Evolutionary conservation across 1,140 invertebrate genomes (phyloP).

Genomic region (Neodiprion lecontei): DNA sequence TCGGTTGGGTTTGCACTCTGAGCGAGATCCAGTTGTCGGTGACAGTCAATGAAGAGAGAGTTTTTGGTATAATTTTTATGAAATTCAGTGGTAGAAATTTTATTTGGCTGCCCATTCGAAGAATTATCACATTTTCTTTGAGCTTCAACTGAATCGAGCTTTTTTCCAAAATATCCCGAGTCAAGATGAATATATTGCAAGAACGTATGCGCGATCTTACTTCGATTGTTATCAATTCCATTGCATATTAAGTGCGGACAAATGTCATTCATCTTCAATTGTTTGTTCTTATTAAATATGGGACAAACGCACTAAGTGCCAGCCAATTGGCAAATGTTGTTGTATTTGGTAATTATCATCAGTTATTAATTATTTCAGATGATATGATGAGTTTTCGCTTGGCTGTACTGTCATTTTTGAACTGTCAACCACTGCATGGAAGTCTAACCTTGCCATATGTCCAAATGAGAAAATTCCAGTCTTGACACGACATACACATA

Average conservation of each 20-base stretch:
- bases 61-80: constrained; percentile 48
- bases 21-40: constrained; percentile 52
- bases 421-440: neutral
- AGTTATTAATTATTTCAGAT: neutral
- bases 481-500: too few relatives aligned
- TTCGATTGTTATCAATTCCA: constrained; percentile 53
- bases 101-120: constrained; percentile 35
- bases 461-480: neutral
- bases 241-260: constrained; percentile 20
- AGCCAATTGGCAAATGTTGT: neutral
- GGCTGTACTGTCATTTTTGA: neutral
- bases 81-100: constrained; percentile 35
- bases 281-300: neutral
- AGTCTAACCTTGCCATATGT: neutral
- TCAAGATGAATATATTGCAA: constrained; percentile 48
- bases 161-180: constrained; percentile 32
- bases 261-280: neutral
- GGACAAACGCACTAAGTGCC: neutral
- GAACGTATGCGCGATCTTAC: constrained; percentile 48
- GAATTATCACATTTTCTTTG: constrained; percentile 40
- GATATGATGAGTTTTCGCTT: neutral
- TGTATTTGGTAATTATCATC: neutral
- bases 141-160: constrained; percentile 42
- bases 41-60: constrained; percentile 46
- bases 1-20: constrained; percentile 48